Conservation (phyloP, 2,888 invertebrate species). For the Dolichopus griseipennis region DNA sequence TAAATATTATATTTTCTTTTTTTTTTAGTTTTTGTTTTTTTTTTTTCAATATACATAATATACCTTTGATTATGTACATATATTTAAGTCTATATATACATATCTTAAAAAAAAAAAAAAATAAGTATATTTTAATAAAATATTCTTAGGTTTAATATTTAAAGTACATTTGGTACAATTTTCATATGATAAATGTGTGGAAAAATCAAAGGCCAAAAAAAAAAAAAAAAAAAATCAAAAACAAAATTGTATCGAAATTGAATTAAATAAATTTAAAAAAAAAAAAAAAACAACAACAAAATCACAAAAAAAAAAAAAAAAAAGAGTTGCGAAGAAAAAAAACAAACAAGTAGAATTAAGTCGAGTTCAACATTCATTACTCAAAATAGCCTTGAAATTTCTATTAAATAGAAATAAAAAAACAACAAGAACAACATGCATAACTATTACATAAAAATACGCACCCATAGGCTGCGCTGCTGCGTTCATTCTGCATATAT, state of each 20-base stretch:
- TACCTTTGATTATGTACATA: background rate
- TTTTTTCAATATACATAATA: no score
- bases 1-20: background rate
- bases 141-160: background rate
- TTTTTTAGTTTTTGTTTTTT: background rate
- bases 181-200: background rate
- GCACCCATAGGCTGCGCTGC: constrained; percentile 3
- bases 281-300: no score
- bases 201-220: constrained; percentile 1
- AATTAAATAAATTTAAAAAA: background rate
- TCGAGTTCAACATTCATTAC: background rate
- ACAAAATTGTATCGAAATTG: background rate
- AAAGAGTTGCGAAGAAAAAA: no score
- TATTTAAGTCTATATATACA: background rate
- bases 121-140: background rate
- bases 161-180: background rate
- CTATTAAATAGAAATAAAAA: background rate
- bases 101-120: background rate
- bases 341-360: background rate
- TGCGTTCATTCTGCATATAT: background rate
- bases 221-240: no score
- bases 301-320: no score
- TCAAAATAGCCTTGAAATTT: constrained; percentile 4
- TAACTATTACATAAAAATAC: background rate
- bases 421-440: background rate